Base-by-base conservation (phyloP, 2,888 invertebrate species). In the Ganaspis brasiliensis region DNA sequence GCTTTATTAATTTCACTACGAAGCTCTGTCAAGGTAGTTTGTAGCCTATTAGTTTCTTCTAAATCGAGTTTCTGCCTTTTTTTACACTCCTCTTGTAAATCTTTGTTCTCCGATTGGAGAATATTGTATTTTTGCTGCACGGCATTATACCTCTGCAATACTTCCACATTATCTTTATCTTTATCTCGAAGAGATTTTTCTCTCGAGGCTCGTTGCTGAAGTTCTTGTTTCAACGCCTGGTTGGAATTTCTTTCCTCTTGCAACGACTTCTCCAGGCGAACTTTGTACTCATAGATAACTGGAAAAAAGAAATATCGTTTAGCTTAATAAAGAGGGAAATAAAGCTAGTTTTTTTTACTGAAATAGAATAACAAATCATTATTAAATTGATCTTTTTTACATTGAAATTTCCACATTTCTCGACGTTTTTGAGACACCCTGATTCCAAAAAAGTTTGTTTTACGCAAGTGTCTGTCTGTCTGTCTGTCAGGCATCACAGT, bases 231-330 rank as follows among this genome's bases (percentile, higher is more conserved):
- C 5, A 86, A 86, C 1, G 88, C 89, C 0, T 86, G 86, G 55
- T 90, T 91, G 6, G 91, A 88, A 37, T 87, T 91, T 73, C 91
- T 91, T 79, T 91, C 91, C 76, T 91, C 91, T 16, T 89, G 87
- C 63, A 91, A 77, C 1, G 89, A 89, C 70, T 90, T 91, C 70
- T 91, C 91, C 75, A 91, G 37, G 0, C 89, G 87, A 4, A 88
- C 85, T 82, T 90, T 91, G 84, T 91, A 91, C 78, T 91, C 90
- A 76, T 89, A 91, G 73, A 91, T 89, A 49, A 91, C 91, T 91
- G 83, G 0, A 83, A 86, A 75, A 56, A 26, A 67, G 37, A 10
- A 16, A 19, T 0, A 52, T 8, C 8, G 16, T 52, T 19, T 19
- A 52, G 12, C 14, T 26, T 12, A 52, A 14, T 14, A 49, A 49